phyloP scores from a whole-genome alignment of 2,797 vertebrate genomes.

The Peromyscus nudipes region DNA sequence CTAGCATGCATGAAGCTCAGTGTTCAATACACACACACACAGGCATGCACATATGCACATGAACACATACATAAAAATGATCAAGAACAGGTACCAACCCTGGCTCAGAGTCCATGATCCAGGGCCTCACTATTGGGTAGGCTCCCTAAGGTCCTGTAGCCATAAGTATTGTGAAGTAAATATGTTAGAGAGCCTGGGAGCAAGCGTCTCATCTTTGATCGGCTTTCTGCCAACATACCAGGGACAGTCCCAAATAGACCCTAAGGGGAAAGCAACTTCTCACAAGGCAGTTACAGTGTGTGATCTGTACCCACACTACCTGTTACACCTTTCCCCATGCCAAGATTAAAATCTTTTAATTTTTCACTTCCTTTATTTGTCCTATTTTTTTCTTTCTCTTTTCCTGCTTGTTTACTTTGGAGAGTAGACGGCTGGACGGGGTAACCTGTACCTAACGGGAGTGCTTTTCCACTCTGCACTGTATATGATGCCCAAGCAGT shows the following conservation, averaged over 20 bases:
- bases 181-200: background rate
- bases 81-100: background rate
- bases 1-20: background rate
- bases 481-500: background rate
- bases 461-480: background rate
- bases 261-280: background rate
- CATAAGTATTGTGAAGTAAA: background rate
- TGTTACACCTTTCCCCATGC: background rate
- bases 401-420: background rate
- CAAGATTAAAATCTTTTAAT: background rate
- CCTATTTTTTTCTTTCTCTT: background rate
- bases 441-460: accelerated
- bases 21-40: background rate
- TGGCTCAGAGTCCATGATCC: background rate
- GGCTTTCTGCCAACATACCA: background rate
- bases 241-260: no score
- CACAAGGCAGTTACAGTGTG: no score
- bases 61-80: background rate
- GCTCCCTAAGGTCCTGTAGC: background rate
- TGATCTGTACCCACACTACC: no score
- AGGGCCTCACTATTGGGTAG: background rate
- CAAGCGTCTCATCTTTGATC: background rate
- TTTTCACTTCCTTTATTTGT: background rate
- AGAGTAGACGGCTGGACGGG: background rate
- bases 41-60: background rate